Percentiles rank a stretch among this genome's conserved stretches.
phyloP scores from a whole-genome alignment of 2,797 vertebrate species.

The Myioborus miniatus region DNA sequence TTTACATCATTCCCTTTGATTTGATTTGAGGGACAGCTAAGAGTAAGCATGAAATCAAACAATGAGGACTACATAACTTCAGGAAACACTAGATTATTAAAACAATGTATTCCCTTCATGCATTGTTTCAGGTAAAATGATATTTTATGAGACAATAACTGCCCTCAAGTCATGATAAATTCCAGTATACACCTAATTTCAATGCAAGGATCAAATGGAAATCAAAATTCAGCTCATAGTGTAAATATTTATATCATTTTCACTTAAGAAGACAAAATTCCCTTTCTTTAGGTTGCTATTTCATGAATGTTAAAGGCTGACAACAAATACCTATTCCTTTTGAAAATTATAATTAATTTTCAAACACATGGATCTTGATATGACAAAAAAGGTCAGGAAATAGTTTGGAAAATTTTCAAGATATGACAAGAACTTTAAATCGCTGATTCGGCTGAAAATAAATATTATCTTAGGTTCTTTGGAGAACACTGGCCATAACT shows the following conservation, averaged over 20 bases:
- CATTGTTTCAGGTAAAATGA: not conserved
- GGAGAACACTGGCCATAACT: not conserved
- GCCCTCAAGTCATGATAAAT: not conserved
- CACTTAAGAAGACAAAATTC: not conserved
- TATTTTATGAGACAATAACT: not conserved
- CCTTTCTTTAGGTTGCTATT: not conserved
- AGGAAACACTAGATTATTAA: not conserved
- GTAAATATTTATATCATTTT: not conserved
- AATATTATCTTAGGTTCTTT: not conserved
- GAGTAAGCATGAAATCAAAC: not conserved
- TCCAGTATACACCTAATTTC: not conserved
- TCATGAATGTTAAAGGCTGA: not conserved
- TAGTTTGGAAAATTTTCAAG: not conserved
- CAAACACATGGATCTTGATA: not conserved
- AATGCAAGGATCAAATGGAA: not conserved
- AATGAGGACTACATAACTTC: not conserved
- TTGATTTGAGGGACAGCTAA: not conserved
- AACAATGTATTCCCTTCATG: not conserved
- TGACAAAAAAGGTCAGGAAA: not conserved
- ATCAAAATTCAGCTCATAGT: not conserved
- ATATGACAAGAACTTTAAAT: not conserved
- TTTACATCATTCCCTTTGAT: not conserved
- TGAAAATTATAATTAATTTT: not conserved
- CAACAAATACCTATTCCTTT: not conserved
- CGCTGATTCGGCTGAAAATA: not conserved